Conservation (phyloP, 1,140 invertebrate genomes). For the Drosophila busckii region DNA sequence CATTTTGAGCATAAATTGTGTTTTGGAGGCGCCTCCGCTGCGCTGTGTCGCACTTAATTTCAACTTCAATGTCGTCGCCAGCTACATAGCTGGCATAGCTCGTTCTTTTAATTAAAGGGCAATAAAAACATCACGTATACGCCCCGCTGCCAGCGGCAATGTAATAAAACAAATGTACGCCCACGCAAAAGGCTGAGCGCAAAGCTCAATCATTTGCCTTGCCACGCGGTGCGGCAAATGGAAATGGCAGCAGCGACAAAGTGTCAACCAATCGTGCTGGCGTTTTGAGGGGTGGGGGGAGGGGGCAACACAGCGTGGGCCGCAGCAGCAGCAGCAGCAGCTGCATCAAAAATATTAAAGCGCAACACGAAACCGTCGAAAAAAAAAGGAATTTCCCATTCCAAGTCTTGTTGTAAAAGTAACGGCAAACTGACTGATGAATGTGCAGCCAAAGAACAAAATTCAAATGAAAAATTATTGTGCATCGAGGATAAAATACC, state of each 20-base stretch:
- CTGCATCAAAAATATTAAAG: constrained; percentile 67
- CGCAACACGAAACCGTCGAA: constrained; percentile 47
- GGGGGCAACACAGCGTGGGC: constrained; percentile 38
- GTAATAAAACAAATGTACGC: constrained; percentile 48
- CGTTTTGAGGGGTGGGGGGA: background rate
- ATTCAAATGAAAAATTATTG: too few species aligned
- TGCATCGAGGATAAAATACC: too few species aligned
- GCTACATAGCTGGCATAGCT: constrained; percentile 4
- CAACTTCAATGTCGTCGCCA: too few species aligned
- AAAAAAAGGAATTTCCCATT: constrained; percentile 51
- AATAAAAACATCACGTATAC: constrained; percentile 75
- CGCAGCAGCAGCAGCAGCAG: constrained; percentile 37
- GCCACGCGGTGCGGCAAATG: constrained; percentile 26
- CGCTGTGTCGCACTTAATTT: too few species aligned
- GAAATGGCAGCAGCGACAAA: constrained; percentile 19
- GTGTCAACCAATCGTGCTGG: constrained; percentile 13
- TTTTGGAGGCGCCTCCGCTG: too few species aligned
- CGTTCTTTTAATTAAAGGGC: constrained; percentile 60
- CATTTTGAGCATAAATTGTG: too few species aligned
- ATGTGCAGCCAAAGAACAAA: too few species aligned
- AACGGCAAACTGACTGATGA: too few species aligned
- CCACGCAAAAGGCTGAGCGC: background rate
- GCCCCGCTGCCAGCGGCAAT: constrained; percentile 50
- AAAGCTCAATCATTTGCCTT: constrained; percentile 59
- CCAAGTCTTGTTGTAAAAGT: too few species aligned